phyloP scores from a whole-genome alignment of 2,113 vertebrate species.

The Carassius carassius region DNA sequence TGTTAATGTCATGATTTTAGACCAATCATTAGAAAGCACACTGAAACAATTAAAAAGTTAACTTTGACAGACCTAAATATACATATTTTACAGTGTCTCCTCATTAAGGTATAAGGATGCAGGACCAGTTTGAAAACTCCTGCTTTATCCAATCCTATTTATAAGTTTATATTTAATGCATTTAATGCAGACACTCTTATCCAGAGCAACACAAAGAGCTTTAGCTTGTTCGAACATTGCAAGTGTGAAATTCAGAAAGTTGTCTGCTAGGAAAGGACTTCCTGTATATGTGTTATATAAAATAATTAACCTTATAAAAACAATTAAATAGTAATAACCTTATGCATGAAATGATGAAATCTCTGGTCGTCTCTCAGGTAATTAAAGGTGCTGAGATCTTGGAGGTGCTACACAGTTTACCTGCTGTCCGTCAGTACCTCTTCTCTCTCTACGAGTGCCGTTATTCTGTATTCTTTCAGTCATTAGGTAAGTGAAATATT shows the following conservation, averaged over 20 bases:
- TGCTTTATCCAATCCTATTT: background rate
- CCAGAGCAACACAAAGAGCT: background rate
- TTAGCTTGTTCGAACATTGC: background rate
- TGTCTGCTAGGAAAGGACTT: background rate
- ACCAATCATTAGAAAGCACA: background rate
- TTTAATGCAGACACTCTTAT: background rate
- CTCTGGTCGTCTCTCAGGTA: constrained; percentile 73
- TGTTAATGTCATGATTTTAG: background rate
- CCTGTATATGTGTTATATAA: background rate
- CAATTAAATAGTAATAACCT: background rate
- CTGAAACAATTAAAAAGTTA: background rate
- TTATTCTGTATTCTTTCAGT: constrained; percentile 94
- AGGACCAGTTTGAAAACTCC: background rate
- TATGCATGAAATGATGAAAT: background rate
- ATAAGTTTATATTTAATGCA: background rate
- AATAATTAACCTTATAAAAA: background rate
- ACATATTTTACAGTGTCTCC: too few species aligned
- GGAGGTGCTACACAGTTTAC: constrained; percentile 93
- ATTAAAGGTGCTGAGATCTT: constrained; percentile 98
- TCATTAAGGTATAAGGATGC: background rate
- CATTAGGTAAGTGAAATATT: constrained; percentile 80
- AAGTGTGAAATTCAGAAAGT: background rate
- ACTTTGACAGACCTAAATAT: background rate
- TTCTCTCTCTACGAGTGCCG: constrained; percentile 97
- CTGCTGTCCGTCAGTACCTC: constrained; percentile 91